Conservation (phyloP, 2,797 vertebrate genomes). For the Myotis findleyi region DNA sequence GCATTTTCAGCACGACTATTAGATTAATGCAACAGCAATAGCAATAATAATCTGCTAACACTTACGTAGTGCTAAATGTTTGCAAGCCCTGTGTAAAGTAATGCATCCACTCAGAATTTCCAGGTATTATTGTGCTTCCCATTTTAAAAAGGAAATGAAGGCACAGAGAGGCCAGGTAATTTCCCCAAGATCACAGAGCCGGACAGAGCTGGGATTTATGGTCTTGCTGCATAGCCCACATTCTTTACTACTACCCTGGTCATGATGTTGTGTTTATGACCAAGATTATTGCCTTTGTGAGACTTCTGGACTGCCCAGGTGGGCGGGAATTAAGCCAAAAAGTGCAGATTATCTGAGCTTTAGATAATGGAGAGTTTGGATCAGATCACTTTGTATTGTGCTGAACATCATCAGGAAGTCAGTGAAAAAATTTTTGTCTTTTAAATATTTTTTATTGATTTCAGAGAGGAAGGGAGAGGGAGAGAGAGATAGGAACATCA, state of each 20-base stretch:
- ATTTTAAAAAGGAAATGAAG: background rate
- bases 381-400: background rate
- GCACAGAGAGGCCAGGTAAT: constrained; percentile 15
- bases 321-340: background rate
- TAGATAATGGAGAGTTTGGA: background rate
- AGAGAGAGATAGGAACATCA: no score
- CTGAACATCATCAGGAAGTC: background rate
- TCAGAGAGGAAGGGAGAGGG: no score
- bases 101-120: background rate
- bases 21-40: background rate
- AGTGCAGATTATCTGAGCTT: background rate
- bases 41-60: background rate
- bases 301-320: background rate
- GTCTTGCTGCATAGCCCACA: background rate
- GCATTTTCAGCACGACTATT: background rate
- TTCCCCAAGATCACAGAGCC: constrained; percentile 8
- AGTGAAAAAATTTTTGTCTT: no score
- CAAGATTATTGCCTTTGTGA: background rate
- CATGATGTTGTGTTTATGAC: background rate
- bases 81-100: background rate
- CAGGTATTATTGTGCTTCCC: background rate
- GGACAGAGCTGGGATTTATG: background rate
- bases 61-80: no score
- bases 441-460: no score
- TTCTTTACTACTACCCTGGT: background rate